Percentiles rank a stretch among this genome's conserved stretches.
Evolutionary conservation across 1,140 invertebrate genomes (phyloP).

Genomic region (Arctopsyche grandis): DNA sequence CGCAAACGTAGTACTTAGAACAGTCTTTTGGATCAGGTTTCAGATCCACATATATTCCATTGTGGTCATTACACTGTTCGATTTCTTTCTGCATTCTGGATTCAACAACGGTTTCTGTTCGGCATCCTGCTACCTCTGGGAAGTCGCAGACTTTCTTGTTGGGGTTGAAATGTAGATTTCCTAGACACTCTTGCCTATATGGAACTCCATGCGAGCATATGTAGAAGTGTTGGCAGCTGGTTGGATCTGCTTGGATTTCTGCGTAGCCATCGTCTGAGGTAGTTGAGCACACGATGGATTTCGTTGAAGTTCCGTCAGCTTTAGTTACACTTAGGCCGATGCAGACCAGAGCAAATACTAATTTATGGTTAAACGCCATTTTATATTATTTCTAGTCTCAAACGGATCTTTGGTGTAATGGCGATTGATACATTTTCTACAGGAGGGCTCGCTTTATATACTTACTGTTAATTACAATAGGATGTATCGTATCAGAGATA

Average conservation of each 20-base stretch:
- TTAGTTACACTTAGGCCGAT: too few relatives aligned
- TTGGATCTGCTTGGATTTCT: conserved; percentile 41
- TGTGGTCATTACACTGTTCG: not conserved
- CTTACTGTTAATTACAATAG: too few relatives aligned
- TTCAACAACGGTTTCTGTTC: too few relatives aligned
- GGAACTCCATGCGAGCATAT: conserved; percentile 48
- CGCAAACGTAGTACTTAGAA: conserved; percentile 70
- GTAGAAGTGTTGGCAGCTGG: conserved; percentile 54
- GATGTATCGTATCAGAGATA: too few relatives aligned
- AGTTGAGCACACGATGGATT: not conserved
- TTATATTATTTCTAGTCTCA: too few relatives aligned
- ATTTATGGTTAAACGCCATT: too few relatives aligned
- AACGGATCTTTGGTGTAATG: too few relatives aligned
- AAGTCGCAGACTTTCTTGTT: conserved; percentile 58
- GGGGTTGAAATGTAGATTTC: conserved; percentile 58
- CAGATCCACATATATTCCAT: conserved; percentile 37
- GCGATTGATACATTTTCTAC: too few relatives aligned
- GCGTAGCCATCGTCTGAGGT: not conserved
- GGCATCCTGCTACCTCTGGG: conserved; percentile 53
- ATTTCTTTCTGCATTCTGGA: not conserved
- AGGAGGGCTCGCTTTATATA: too few relatives aligned
- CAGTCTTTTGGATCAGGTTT: conserved; percentile 66
- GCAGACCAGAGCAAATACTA: too few relatives aligned
- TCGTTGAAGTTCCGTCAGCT: too few relatives aligned
- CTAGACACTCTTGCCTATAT: conserved; percentile 55